phyloP scores from a whole-genome alignment of 2,113 vertebrate species.

The Lophochroa leadbeateri region DNA sequence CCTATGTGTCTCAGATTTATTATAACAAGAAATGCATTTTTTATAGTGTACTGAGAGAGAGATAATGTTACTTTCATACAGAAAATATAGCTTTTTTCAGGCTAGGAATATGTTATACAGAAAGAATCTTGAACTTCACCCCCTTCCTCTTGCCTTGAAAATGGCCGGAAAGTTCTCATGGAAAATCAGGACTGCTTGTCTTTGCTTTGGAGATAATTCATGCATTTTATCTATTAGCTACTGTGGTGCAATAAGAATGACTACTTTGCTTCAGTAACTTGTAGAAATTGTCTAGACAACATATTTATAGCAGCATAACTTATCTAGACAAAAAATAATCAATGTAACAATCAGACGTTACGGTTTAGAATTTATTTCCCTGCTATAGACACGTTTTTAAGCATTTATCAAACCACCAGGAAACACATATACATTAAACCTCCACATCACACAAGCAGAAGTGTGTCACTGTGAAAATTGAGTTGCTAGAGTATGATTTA shows the following conservation, averaged over 20 bases:
- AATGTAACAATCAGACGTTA: neutral
- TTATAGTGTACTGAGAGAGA: neutral
- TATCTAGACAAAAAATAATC: conserved; percentile 15
- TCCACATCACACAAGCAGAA: neutral
- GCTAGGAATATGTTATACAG: neutral
- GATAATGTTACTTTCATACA: neutral
- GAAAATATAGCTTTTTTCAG: neutral
- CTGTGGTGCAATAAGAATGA: neutral
- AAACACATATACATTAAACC: neutral
- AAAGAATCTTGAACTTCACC: conserved; percentile 1
- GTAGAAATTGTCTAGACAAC: neutral
- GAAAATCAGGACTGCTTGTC: neutral
- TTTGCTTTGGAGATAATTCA: neutral
- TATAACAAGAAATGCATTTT: neutral
- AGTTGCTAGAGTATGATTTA: neutral
- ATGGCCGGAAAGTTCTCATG: neutral
- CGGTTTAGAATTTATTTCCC: neutral
- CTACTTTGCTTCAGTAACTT: conserved; percentile 1
- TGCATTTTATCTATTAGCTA: neutral
- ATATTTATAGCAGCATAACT: conserved; percentile 6
- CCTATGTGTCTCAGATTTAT: neutral
- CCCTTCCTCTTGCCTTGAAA: neutral
- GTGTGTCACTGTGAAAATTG: neutral
- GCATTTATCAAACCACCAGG: neutral
- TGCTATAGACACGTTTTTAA: neutral